Conservation (phyloP, 2,113 vertebrate genomes). For the Hemichromis elongatus region DNA sequence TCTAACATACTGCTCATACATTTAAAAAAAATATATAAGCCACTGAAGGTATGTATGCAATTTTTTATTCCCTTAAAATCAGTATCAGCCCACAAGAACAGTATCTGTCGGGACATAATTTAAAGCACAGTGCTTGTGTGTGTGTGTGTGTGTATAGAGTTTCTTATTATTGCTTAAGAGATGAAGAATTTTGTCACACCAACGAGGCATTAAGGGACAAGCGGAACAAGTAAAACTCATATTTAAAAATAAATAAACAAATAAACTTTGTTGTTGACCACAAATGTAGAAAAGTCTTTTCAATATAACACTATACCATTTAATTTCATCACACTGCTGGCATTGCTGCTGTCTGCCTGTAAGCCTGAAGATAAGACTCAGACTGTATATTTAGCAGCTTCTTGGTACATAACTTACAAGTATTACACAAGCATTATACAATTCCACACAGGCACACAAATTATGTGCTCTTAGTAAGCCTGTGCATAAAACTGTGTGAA, state of each 20-base stretch:
- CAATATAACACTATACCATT: not conserved
- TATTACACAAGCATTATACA: conserved; percentile 27
- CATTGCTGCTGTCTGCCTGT: not conserved
- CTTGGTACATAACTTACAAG: not conserved
- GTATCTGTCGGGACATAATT: not conserved
- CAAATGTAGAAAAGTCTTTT: not conserved
- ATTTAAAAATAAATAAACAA: not conserved
- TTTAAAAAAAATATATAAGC: not conserved
- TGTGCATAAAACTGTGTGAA: not conserved
- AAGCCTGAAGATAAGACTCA: not conserved
- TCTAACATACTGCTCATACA: not conserved
- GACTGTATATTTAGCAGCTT: not conserved
- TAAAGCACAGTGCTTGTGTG: not conserved
- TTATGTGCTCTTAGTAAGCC: not conserved
- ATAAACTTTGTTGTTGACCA: not conserved
- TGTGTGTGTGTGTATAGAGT: not conserved
- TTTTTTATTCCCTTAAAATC: not conserved
- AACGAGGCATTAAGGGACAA: not conserved
- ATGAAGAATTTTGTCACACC: not conserved
- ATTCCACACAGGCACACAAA: not conserved
- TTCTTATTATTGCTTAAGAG: not conserved
- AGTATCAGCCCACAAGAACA: not conserved
- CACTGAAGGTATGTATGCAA: not conserved
- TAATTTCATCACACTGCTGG: not conserved
- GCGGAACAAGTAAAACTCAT: not conserved